Percentiles rank a stretch among this genome's conserved stretches.
These are phyloP conservation scores for Drosophila lacteicornis DNA, from an alignment of 1,140 invertebrate genomes.

Conservation along the genomic window DNA sequence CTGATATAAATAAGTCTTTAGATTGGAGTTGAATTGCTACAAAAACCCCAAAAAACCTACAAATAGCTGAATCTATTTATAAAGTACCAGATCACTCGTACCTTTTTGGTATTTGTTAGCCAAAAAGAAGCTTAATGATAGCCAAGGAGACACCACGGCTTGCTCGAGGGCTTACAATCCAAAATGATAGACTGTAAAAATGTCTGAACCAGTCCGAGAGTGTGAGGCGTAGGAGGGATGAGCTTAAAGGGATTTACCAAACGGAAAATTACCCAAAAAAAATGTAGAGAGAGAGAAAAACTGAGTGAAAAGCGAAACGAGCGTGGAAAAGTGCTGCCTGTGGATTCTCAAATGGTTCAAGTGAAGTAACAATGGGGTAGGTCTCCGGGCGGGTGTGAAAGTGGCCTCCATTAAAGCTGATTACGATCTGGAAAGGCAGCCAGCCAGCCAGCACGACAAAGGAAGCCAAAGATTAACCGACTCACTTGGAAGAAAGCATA, in stretches of 20 bases:
- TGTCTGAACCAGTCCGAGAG: constrained; percentile 9
- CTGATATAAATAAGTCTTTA: no score
- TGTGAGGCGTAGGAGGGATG: neutral
- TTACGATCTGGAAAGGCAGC: constrained; percentile 27
- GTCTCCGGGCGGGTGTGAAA: constrained; percentile 26
- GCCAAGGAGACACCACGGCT: no score
- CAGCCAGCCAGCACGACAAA: constrained; percentile 1
- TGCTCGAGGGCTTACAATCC: constrained; percentile 9
- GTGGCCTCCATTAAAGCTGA: constrained; percentile 34
- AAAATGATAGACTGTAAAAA: constrained; percentile 30
- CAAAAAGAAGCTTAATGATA: no score
- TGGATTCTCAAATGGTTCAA: constrained; percentile 38
- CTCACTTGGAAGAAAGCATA: constrained; percentile 13
- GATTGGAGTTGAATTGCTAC: neutral
- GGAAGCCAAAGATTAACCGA: constrained; percentile 16
- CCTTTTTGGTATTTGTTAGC: neutral
- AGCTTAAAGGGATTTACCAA: constrained; percentile 49
- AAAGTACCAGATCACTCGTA: neutral
- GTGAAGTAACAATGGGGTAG: constrained; percentile 46
- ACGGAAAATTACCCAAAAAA: constrained; percentile 51
- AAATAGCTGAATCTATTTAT: neutral
- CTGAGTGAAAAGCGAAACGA: constrained; percentile 13
- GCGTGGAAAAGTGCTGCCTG: constrained; percentile 15
- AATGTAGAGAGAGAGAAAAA: neutral
- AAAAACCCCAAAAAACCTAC: neutral